Conservation (phyloP, 2,797 vertebrate species). For the Meda fulgida region DNA sequence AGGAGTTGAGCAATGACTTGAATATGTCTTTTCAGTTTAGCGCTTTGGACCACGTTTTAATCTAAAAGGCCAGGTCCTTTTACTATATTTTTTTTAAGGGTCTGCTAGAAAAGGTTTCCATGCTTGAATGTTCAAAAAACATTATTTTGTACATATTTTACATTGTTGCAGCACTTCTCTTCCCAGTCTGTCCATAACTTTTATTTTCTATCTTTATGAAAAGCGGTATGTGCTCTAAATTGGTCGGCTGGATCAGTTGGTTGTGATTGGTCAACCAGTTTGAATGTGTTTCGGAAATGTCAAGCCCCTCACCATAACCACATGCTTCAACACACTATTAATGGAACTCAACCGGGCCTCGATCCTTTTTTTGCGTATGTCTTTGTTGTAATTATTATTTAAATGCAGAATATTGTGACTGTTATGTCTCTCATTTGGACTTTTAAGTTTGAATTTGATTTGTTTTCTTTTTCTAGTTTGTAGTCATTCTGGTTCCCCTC, state of each 20-base stretch:
- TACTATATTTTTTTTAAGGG: neutral
- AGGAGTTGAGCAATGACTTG: neutral
- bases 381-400: neutral
- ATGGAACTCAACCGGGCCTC: neutral
- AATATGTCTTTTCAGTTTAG: constrained; percentile 2
- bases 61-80: neutral
- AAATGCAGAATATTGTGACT: too few relatives aligned
- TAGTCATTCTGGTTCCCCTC: too few relatives aligned
- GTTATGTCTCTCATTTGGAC: too few relatives aligned
- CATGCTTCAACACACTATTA: neutral
- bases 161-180: too few relatives aligned
- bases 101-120: neutral
- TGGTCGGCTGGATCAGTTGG: neutral
- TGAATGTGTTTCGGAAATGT: neutral
- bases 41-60: neutral
- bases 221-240: neutral
- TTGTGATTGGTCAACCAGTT: neutral
- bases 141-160: neutral
- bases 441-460: too few relatives aligned
- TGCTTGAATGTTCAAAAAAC: neutral
- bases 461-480: too few relatives aligned
- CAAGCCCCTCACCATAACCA: too few relatives aligned
- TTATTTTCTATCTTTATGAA: neutral
- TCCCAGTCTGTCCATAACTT: neutral
- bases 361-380: too few relatives aligned